Base-by-base conservation (phyloP, 2,797 vertebrate species). In the Novumbra hubbsi region DNA sequence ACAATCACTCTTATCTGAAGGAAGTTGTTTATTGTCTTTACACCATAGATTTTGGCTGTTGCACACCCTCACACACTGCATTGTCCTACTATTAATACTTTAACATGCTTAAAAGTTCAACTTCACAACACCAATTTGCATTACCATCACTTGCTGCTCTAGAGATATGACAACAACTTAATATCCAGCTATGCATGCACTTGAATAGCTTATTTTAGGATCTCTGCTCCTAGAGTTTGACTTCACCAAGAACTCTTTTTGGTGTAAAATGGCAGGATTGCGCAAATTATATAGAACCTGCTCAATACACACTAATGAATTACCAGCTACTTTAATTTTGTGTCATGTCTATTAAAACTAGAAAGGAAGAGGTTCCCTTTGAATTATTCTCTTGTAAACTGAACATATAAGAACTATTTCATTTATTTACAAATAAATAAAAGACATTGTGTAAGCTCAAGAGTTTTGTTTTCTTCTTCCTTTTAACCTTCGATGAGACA, bases 211-310 rank as follows among this genome's bases (percentile, higher is more conserved):
- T 82, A 76, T 84, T 78, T 78, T 83, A 74, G 85, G 86, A 81
- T 83, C 78, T 77, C 83, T 84, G 82, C 81, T 17, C 79, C 72
- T 75, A 79, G 76, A 83, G 78, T 80, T 88, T 89, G 70, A 70
- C 75, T 77, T 87, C 82, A 84, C 78, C 76, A 78, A 84, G 84
- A 88, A 84, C 76, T 84, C 70, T 73, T 75, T 75, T 71, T 70
- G 64, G 81, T 82, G 81, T 76, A 82, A n/a, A n/a, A 84, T 81
- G 86, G 88, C 89, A 71, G 75, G 84, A 88, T 81, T 70, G 71
- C 82, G 75, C 81, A 57, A 85, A 79, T 88, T 76, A 80, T 90
- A 88, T 87, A 84, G 85, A 85, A 87, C 83, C 79, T 78, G 79
- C 81, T 88, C 85, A 73, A 70, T 84, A 74, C 71, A 64, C 81